Evolutionary conservation across 2,113 vertebrate species (phyloP).

Genomic region (Neotragus pygmaeus): DNA sequence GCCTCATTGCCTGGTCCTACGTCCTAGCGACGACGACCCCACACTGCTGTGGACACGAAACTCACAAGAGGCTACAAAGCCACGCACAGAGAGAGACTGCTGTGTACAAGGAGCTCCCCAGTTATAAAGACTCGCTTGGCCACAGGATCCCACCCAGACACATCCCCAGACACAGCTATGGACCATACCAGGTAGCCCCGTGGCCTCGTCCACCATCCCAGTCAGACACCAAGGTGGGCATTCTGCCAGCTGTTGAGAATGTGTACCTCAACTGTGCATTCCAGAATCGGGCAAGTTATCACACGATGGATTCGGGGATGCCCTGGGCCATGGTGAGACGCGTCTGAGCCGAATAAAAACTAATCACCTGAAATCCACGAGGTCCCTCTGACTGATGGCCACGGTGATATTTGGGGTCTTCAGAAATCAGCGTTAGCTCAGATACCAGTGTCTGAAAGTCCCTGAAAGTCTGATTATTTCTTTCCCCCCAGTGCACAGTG

Average conservation of each 20-base stretch:
- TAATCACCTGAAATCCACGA: not conserved
- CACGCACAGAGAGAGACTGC: not conserved
- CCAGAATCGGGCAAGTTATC: not conserved
- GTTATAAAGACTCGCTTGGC: not conserved
- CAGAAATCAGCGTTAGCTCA: not conserved
- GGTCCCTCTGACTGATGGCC: not conserved
- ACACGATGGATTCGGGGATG: not conserved
- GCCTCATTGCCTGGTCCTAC: not conserved
- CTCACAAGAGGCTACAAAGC: not conserved
- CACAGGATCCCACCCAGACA: not conserved
- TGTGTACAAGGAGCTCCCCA: not conserved
- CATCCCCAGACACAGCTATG: not conserved
- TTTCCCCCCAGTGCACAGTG: not conserved
- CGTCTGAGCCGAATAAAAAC: not conserved
- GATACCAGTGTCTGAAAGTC: not conserved
- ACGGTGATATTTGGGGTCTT: not conserved
- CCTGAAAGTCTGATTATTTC: not conserved
- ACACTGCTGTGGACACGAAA: fast-evolving
- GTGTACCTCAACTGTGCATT: not conserved
- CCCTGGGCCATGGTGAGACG: not conserved
- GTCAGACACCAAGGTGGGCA: not conserved
- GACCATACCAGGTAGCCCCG: not conserved
- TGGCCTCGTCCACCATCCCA: not conserved
- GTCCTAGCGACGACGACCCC: fast-evolving
- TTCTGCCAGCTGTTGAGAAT: not conserved